Conservation (phyloP, 2,888 invertebrate species). For the Nomada fabriciana region DNA sequence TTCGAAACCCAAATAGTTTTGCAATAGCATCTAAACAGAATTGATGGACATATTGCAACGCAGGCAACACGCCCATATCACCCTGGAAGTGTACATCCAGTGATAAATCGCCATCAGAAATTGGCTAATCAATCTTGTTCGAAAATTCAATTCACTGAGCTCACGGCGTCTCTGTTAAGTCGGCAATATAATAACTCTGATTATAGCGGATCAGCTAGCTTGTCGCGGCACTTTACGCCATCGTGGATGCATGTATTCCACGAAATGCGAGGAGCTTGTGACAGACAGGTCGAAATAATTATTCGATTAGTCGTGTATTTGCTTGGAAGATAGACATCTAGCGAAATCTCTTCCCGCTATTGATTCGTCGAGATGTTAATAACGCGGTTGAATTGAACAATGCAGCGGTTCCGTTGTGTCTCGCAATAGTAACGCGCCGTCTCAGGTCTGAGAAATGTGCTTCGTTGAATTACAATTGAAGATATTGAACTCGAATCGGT, state of each 20-base stretch:
- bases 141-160: too few species aligned
- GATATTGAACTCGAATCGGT: background rate
- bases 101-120: constrained; percentile 3
- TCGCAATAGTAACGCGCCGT: constrained; percentile 8
- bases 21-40: background rate
- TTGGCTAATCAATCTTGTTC: background rate
- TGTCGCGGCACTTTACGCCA: too few species aligned
- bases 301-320: background rate
- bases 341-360: background rate
- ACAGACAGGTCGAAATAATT: background rate
- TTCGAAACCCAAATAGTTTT: background rate
- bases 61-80: background rate
- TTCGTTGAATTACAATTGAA: background rate
- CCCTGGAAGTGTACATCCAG: background rate
- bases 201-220: too few species aligned
- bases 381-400: constrained; percentile 17
- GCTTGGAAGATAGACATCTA: background rate
- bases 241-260: background rate
- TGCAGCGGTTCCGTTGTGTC: constrained; percentile 2
- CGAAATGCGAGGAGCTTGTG: background rate
- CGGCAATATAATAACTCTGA: too few species aligned
- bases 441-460: constrained; percentile 2
- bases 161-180: too few species aligned
- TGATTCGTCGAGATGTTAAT: constrained; percentile 26
- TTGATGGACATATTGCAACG: background rate